A percentile compares a stretch with the other conserved stretches of the same genome.
These are phyloP conservation scores for Drosophila baimaii DNA, from an alignment of 1,140 invertebrate species.

Conservation along the genomic window DNA sequence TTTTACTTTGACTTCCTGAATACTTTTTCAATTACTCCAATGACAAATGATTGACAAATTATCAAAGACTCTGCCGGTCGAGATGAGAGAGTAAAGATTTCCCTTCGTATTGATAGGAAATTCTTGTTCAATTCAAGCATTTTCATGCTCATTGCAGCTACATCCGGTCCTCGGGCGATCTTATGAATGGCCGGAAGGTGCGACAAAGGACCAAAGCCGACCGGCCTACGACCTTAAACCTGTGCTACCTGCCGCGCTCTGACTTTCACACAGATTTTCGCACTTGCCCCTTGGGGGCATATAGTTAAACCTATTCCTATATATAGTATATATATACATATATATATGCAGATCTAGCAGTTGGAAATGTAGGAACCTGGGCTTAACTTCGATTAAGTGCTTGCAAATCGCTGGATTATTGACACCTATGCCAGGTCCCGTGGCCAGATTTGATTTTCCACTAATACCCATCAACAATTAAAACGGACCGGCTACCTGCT, in stretches of 20 bases:
- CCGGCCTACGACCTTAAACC: conserved; percentile 27
- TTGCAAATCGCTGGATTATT: conserved; percentile 75
- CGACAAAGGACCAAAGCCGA: conserved; percentile 38
- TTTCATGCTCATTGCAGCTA: conserved; percentile 34
- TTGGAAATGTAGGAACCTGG: no score
- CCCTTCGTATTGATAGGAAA: no score
- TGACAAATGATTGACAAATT: conserved; percentile 1
- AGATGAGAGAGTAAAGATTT: no score
- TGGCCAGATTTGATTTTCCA: conserved; percentile 75
- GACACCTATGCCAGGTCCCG: conserved; percentile 55
- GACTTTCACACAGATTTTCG: conserved; percentile 55
- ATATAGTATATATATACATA: neutral
- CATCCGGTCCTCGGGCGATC: conserved; percentile 65
- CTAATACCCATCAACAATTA: conserved; percentile 83
- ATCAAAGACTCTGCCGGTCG: neutral
- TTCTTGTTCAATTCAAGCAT: neutral
- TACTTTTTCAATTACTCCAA: neutral
- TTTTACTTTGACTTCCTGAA: neutral
- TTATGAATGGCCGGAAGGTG: conserved; percentile 63
- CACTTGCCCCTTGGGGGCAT: conserved; percentile 34
- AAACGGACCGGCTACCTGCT: conserved; percentile 61
- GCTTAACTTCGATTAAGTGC: conserved; percentile 81
- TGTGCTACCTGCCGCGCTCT: conserved; percentile 50
- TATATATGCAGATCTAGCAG: neutral
- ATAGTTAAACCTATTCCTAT: neutral